Evolutionary conservation across 2,888 invertebrate genomes (phyloP), one percentile per base, ranked within the genome.

Genomic region (Leptopilina myrica): DNA sequence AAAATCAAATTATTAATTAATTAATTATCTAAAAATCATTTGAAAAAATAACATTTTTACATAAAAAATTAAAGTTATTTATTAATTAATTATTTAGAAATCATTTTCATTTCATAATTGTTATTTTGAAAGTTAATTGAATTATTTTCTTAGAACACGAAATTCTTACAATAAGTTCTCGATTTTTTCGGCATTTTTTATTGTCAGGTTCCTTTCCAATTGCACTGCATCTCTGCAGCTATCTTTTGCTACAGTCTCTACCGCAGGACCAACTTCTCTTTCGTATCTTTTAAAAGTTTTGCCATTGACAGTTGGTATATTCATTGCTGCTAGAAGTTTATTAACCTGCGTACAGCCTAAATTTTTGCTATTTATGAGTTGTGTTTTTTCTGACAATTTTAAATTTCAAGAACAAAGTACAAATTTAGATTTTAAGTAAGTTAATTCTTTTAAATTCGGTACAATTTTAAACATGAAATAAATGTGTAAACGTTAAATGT

Each of bases 221-320:
- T n/a, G 14, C n/a, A 59, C 1, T n/a, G n/a, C 59, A n/a, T 59
- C 59, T n/a, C 15, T 59, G n/a, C 59, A 59, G 59, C 59, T 59
- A 4, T 14, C n/a, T 59, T 59, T 14, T n/a, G 59, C 14, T n/a
- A 59, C 59, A 59, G n/a, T 5, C n/a, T 59, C 59, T 5, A 7
- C 15, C 14, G 59, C 59, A 59, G 59, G 59, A n/a, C 59, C 59
- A n/a, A 59, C 59, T 59, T 59, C 59, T 59, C 59, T 59, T 59
- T 59, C 59, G 15, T n/a, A n/a, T n/a, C 59, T 12, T n/a, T 59
- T 59, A 59, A 59, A 59, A 59, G 59, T 59, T 59, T 59, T 59
- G 6, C n/a, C 59, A n/a, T 59, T 59, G n/a, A 59, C 7, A 2
- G 7, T 59, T 59, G 59, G 59, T 59, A 59, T n/a, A 15, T 59